phyloP scores from a whole-genome alignment of 92 coral and sea anemone species.

The Diadumene lineata region DNA sequence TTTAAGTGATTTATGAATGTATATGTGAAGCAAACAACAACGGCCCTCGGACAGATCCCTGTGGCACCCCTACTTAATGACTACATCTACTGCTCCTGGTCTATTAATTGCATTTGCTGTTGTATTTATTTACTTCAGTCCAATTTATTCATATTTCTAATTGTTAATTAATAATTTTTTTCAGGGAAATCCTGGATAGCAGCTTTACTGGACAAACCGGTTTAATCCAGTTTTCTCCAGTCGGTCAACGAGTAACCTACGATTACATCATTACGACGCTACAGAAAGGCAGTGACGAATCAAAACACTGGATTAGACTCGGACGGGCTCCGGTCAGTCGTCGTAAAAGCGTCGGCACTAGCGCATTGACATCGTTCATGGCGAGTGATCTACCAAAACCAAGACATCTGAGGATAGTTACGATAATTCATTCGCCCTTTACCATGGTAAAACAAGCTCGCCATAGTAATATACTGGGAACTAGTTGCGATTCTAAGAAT shows the following conservation, averaged over 20 bases:
- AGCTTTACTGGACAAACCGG: conserved; percentile 63
- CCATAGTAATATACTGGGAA: conserved; percentile 68
- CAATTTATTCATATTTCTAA: too few species aligned
- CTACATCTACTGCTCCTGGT: too few species aligned
- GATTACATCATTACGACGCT: conserved; percentile 50
- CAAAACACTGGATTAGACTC: conserved; percentile 52
- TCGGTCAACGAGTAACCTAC: conserved; percentile 56
- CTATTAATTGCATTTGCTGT: too few species aligned
- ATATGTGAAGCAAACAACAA: too few species aligned
- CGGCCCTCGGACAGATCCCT: too few species aligned
- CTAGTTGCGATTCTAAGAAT: conserved; percentile 47
- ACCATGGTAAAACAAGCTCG: conserved; percentile 60
- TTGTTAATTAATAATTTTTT: too few species aligned
- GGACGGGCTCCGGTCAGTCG: conserved; percentile 42
- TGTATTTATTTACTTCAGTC: too few species aligned
- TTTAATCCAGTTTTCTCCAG: conserved; percentile 51
- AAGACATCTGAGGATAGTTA: conserved; percentile 68
- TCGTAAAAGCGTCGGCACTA: conserved; percentile 23
- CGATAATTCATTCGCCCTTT: conserved; percentile 70
- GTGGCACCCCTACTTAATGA: too few species aligned
- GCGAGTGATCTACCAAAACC: conserved; percentile 67
- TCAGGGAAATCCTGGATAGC: conserved; percentile 48
- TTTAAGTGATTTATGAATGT: too few species aligned
- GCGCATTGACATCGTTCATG: conserved; percentile 58
- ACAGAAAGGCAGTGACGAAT: conserved; percentile 13